Conservation (phyloP, 2,113 vertebrate species). For the Glaucomys volans region DNA sequence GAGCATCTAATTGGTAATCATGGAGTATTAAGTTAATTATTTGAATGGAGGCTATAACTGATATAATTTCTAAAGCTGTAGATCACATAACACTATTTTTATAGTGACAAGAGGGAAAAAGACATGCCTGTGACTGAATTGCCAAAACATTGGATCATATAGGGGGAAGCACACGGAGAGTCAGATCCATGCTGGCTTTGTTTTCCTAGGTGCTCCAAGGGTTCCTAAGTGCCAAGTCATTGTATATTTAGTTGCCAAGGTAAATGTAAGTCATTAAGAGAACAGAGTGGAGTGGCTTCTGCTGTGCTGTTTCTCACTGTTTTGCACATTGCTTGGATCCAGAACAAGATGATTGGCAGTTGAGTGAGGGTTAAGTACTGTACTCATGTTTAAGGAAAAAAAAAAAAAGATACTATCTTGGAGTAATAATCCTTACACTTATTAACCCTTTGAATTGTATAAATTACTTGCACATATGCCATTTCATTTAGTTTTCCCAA, state of each 20-base stretch:
- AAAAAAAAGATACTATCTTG: background rate
- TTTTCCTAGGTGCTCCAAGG: slow-evolving; percentile 1
- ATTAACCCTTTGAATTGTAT: slow-evolving; percentile 32
- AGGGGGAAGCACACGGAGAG: background rate
- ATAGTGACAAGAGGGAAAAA: slow-evolving; percentile 60
- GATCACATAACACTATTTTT: slow-evolving; percentile 72
- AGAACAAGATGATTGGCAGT: slow-evolving; percentile 24
- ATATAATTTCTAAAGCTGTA: slow-evolving; percentile 77
- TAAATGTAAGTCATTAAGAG: slow-evolving; percentile 64
- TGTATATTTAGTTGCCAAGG: slow-evolving; percentile 56
- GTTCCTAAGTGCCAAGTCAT: slow-evolving; percentile 37
- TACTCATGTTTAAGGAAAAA: background rate
- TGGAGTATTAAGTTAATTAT: slow-evolving; percentile 79
- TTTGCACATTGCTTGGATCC: slow-evolving; percentile 27
- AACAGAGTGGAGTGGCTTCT: slow-evolving; percentile 30
- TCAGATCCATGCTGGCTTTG: background rate
- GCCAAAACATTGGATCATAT: slow-evolving; percentile 51
- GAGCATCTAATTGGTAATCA: slow-evolving; percentile 78
- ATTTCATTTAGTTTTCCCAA: background rate
- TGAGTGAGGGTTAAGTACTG: background rate
- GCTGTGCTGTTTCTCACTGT: background rate
- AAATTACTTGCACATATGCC: background rate
- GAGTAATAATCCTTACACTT: background rate
- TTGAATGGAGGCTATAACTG: slow-evolving; percentile 76
- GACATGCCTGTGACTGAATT: slow-evolving; percentile 56